Evolutionary conservation across 2,797 vertebrate species (phyloP), one percentile per base, ranked within the genome.

Genomic region (Ciconia nigra): DNA sequence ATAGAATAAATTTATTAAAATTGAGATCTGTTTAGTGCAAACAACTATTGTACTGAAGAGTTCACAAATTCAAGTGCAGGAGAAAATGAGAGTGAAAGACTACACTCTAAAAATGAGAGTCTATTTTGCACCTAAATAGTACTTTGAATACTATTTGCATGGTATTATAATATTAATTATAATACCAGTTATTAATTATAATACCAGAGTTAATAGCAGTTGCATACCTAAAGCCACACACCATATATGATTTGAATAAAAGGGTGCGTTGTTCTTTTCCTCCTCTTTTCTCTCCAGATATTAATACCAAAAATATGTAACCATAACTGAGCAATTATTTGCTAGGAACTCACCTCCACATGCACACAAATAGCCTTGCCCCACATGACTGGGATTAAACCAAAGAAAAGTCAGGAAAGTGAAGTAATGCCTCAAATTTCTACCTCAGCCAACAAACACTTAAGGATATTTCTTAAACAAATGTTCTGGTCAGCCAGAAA

Each of bases 181-280:
- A 39, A 39, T 39, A 39, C 37, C 37, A 39, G 37, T 39, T 39
- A 39, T 39, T 39, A 39, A 39, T 39, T 39, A 39, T 39, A 39
- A 39, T 39, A 39, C 37, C 37, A 10, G 37, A 39, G 37, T 39
- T 39, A 39, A 39, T 39, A 39, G 37, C 28, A 78, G 65, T 5
- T 71, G 28, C 10, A 46, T 8, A 17, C 0, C 1, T 41, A 63
- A 90, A 81, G 24, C 4, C 29, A 72, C 29, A 58, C 5, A 15
- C 13, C 21, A 63, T 2, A 3, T 1, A 22, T 4, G 22, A 52
- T 13, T 49, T 55, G 7, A 58, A 17, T 21, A 7, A 12, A 37
- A n/a, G 0, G 1, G 4, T 11, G 2, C 2, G 6, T 3, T 3
- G 11, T 26, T 15, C 15, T 52, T 59, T 25, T 15, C 17, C 4